Evolutionary conservation across 2,888 invertebrate species (phyloP), one percentile per base, ranked within the genome.

Genomic region (Alloscopus bannaensis): DNA sequence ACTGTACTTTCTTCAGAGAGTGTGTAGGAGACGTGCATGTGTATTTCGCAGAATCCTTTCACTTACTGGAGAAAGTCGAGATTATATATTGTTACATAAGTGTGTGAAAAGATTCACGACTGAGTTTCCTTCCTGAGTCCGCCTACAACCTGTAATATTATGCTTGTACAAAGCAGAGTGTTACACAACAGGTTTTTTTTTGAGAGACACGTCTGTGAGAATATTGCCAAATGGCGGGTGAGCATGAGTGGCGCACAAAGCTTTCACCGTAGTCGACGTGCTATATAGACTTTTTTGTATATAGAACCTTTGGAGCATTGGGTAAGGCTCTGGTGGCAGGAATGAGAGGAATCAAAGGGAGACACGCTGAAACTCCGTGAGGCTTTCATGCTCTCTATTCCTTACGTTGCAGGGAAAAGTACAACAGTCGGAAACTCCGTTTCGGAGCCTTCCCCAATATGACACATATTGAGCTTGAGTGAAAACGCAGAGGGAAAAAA

Each of bases 161-260:
- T 50, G 20, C 20, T 50, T 50, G 20, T 18, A 57, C 28, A 52
- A 52, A 52, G 59, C 8, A 16, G 42, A 62, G 42, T n/a, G 62
- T 42, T 62, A 62, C 62, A 36, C 62, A 62, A 68, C 68, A 68
- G 68, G 68, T 68, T 68, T 26, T 40, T 55, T 29, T 24, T n/a
- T n/a, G n/a, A n/a, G n/a, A n/a, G n/a, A n/a, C n/a, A n/a, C n/a
- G n/a, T n/a, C n/a, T n/a, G n/a, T n/a, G n/a, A n/a, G n/a, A n/a
- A n/a, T n/a, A n/a, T n/a, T n/a, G 16, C 52, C 24, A 36, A 24
- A 20, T 22, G 13, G 52, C 52, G 11, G 20, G 36, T 1, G 18
- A 20, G 59, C 29, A 31, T 59, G 28, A 29, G 59, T 1, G 31
- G 1, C n/a, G 11, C 29, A 31, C 16, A 47, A 47, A 18, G 50